phyloP scores from a whole-genome alignment of 2,888 invertebrate species.

The Dicyrtoma fusca region DNA sequence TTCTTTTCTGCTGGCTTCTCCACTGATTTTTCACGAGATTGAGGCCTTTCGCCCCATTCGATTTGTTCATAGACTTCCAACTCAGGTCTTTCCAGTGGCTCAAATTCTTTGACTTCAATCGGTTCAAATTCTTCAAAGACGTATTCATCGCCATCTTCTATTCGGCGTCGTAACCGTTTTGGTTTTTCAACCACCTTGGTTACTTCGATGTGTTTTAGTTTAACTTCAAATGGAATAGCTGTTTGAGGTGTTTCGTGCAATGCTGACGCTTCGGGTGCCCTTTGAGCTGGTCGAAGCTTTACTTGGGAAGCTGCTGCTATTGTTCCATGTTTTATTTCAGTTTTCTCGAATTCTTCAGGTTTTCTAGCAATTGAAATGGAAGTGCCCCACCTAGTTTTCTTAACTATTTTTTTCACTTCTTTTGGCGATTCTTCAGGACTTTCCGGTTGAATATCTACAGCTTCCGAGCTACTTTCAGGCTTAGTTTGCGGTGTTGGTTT shows the following conservation, averaged over 20 bases:
- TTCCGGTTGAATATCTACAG: no score
- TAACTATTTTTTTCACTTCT: neutral
- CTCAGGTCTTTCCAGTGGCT: slow-evolving; percentile 17
- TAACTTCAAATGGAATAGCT: slow-evolving; percentile 20
- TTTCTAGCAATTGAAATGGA: slow-evolving; percentile 2
- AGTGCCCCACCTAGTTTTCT: slow-evolving; percentile 22
- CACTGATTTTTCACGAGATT: slow-evolving; percentile 49
- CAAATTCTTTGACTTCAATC: slow-evolving; percentile 22
- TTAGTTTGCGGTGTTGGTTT: no score
- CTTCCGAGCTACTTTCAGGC: no score
- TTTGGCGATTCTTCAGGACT: neutral
- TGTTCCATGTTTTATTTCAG: neutral
- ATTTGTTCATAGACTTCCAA: slow-evolving; percentile 36
- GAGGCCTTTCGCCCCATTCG: slow-evolving; percentile 34
- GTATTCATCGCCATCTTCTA: slow-evolving; percentile 7
- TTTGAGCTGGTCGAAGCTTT: neutral
- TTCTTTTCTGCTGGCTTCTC: slow-evolving; percentile 51
- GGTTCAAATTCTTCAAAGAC: slow-evolving; percentile 34
- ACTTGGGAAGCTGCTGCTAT: neutral
- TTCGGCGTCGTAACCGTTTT: neutral
- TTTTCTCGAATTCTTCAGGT: slow-evolving; percentile 5
- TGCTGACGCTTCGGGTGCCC: neutral
- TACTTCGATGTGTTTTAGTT: slow-evolving; percentile 14
- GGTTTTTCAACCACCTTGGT: neutral
- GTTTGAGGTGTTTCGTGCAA: neutral